Base-by-base conservation (phyloP, 2,113 vertebrate species). In the Psittacara wagleri region DNA sequence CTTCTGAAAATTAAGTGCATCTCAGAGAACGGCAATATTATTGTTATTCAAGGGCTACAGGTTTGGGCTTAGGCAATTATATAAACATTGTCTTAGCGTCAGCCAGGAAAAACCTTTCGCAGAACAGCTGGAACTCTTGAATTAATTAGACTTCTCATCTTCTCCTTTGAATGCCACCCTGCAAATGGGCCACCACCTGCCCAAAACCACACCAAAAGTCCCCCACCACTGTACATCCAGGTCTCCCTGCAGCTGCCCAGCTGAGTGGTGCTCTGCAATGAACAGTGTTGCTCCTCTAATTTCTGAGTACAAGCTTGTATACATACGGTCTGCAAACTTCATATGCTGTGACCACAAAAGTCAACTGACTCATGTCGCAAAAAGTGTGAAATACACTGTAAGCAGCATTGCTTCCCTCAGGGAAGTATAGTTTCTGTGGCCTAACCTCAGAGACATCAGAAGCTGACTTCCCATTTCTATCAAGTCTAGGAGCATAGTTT, bases 21-120 rank as follows among this genome's bases (percentile, higher is more conserved):
- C 83, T 91, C 68, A 43, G 68, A 95, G 68, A 97, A 93, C 17
- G 90, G 73, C 54, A 78, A 66, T 94, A 74, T 92, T 91, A 68
- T 66, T 75, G 63, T 82, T 83, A 73, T 93, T 77, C 94, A 95
- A 72, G 94, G 68, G 78, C 77, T 95, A 73, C 33, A 27, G 80
- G 67, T 93, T 97, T 94, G 91, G 86, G 81, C 90, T 97, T 94
- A 89, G 83, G 83, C 86, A 97, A 95, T 95, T 97, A 93, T 88
- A 78, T 76, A 95, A 94, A 94, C 48, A 91, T 13, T 39, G 20
- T 94, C 70, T 90, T 86, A 43, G 87, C 96, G 85, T 91, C 86
- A 94, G 64, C 85, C 96, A 92, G 61, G 66, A 82, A 73, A 89
- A 96, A 87, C 63, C 76, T 93, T 80, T 93, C 74, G 37, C n/a